Base-by-base conservation (phyloP, 1,140 invertebrate species). In the Himalopsyche phryganea region DNA sequence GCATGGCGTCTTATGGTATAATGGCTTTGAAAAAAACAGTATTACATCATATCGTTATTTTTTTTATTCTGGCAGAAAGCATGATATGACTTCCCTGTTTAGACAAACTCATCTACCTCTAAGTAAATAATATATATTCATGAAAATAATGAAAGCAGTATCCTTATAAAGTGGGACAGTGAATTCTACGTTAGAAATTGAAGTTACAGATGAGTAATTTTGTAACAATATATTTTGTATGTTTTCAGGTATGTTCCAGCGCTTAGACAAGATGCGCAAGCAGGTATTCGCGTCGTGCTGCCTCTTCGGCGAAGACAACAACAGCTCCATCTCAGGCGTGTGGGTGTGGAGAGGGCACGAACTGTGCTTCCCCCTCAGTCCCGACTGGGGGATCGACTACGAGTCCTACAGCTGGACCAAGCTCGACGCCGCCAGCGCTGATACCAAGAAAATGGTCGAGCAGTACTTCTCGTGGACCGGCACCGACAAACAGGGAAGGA, bases 341-440 rank as follows among this genome's bases (percentile, higher is more conserved):
- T 98, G 96, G 95, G 83, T 98, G 50, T 98, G 96, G 96, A 87
- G 89, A 71, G 96, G 96, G 50, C 92, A 95, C 44, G 87, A 96
- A 17, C 83, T 99, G 44, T 96, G 89, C 63, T 99, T 98, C 78
- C 73, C 83, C 57, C 78, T 96, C 33, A 85, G 82, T 65, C 85
- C 89, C 46, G 94, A 98, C 75, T 97, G 94, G 93, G 89, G 94
- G 77, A 83, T 97, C 33, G 97, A 99, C 80, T 99, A 97, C 69
- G 96, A 98, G 80, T 91, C 89, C 9, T 99, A 99, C 72, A 81
- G 81, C 40, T 99, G 98, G 98, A 93, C 83, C 65, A 99, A 99
- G 78, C 78, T 99, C 38, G 91, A 99, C 75, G 81, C 92, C 36
- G 78, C 81, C 50, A 82, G 80, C 45, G 83, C 85, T 62, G 86